Base-by-base conservation (phyloP, 2,113 vertebrate genomes). In the Formicarius rufipectus region DNA sequence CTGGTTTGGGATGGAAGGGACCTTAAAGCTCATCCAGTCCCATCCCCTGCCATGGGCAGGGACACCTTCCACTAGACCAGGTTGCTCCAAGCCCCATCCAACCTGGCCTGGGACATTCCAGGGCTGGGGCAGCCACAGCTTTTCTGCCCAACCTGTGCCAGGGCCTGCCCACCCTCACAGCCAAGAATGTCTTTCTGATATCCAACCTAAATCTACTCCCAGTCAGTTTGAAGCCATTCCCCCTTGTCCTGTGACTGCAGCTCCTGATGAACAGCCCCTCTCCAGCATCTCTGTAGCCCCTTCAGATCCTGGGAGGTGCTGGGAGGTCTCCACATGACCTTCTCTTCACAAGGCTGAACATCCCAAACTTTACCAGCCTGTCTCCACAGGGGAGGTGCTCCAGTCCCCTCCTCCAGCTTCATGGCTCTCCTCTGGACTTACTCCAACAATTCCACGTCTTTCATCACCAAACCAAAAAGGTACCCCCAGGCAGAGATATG, bases 31-130 rank as follows among this genome's bases (percentile, higher is more conserved):
- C 44, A 75, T 3, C 37, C 27, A 23, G 4, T 28, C 0, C 25
- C 6, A 1, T 0, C 8, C 21, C 12, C 52, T 74, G 22, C 7
- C 27, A 9, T 6, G 22, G 55, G 17, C 37, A 81, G 31, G 42
- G 31, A 30, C 39, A 30, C 0, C 13, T 75, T 4, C 20, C 45
- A 60, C 62, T 10, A 0, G 0, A 20, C n/a, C 45, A 82, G 53
- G 7, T 0, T 25, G 39, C 24, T 82, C 39, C 60, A 59, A 74
- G 33, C 7, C 15, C 8, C 0, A 0, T 59, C 52, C 78, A 60
- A 0, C 14, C 21, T 19, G 17, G 20, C n/a, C 62, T 55, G 2
- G 53, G 7, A 10, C 62, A 47, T n/a, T 68, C 7, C 78, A 75
- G 45, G 20, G 28, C 39, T 80, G n/a, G 23, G 10, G 5, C n/a